Evolutionary conservation across 2,888 invertebrate genomes (phyloP).

Genomic region (Rhingia campestris): DNA sequence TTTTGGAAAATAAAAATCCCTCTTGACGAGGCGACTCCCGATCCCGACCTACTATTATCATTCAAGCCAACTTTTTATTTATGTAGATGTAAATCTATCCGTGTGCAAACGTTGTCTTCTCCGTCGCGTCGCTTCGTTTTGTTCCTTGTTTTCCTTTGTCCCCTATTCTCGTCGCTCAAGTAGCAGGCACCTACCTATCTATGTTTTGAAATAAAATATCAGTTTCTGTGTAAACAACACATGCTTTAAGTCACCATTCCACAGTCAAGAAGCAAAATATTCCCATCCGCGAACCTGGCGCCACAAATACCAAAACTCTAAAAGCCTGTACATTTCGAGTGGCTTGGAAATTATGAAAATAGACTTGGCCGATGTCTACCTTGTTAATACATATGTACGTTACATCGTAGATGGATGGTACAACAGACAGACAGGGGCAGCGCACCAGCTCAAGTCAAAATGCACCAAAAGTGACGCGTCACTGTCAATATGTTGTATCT

Average conservation of each 20-base stretch:
- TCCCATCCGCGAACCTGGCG: constrained; percentile 71
- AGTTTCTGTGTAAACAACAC: constrained; percentile 82
- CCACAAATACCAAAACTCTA: constrained; percentile 70
- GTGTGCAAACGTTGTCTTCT: constrained; percentile 27
- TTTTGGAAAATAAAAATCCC: constrained; percentile 11
- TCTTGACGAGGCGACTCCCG: constrained; percentile 10
- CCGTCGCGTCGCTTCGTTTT: neutral
- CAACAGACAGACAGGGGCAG: constrained; percentile 14
- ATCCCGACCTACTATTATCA: neutral
- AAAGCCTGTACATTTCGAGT: constrained; percentile 71
- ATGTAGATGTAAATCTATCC: constrained; percentile 26
- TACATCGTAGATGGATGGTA: neutral
- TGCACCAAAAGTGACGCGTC: constrained; percentile 80
- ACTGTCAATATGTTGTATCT: constrained; percentile 79
- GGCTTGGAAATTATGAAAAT: constrained; percentile 68
- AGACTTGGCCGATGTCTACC: constrained; percentile 56
- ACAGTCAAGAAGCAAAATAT: constrained; percentile 68
- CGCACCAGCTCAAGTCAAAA: constrained; percentile 54
- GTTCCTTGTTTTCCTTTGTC: constrained; percentile 30
- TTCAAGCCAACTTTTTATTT: neutral
- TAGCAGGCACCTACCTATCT: constrained; percentile 51
- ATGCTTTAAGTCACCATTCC: constrained; percentile 68
- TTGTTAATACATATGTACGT: constrained; percentile 38
- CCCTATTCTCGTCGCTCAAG: constrained; percentile 32
- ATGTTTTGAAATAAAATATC: constrained; percentile 82